Conservation (phyloP, 2,797 vertebrate species). For the Rhinoraja longicauda region DNA sequence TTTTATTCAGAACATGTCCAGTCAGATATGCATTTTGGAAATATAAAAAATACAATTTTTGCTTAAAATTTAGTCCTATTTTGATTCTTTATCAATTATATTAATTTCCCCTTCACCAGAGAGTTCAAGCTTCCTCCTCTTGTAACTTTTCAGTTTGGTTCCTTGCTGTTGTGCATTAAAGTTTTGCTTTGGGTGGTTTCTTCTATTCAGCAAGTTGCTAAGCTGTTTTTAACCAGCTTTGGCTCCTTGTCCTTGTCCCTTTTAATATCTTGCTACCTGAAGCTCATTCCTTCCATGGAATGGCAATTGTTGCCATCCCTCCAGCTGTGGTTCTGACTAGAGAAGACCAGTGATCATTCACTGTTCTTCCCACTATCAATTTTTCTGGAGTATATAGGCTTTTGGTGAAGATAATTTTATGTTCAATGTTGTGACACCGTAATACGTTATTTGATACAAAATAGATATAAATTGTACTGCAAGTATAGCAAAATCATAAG, state of each 20-base stretch:
- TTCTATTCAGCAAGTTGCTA: not conserved
- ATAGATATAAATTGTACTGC: no score
- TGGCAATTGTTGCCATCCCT: not conserved
- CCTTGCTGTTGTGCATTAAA: not conserved
- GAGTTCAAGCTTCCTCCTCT: not conserved
- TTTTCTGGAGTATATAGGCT: no score
- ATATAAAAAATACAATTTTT: not conserved
- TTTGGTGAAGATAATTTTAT: no score
- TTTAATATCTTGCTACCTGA: not conserved
- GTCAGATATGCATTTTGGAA: not conserved
- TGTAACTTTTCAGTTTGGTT: not conserved
- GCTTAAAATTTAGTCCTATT: not conserved
- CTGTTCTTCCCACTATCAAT: not conserved
- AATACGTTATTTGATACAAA: no score
- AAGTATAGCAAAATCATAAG: no score
- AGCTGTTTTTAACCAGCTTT: not conserved
- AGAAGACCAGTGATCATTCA: not conserved
- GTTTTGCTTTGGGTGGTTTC: not conserved
- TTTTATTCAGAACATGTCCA: not conserved
- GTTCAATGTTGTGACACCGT: no score
- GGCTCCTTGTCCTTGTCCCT: not conserved
- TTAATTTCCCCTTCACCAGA: not conserved
- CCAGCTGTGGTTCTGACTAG: not conserved
- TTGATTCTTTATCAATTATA: not conserved
- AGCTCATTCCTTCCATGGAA: not conserved